phyloP scores from a whole-genome alignment of 2,888 invertebrate genomes.

The Chrysolina americana region DNA sequence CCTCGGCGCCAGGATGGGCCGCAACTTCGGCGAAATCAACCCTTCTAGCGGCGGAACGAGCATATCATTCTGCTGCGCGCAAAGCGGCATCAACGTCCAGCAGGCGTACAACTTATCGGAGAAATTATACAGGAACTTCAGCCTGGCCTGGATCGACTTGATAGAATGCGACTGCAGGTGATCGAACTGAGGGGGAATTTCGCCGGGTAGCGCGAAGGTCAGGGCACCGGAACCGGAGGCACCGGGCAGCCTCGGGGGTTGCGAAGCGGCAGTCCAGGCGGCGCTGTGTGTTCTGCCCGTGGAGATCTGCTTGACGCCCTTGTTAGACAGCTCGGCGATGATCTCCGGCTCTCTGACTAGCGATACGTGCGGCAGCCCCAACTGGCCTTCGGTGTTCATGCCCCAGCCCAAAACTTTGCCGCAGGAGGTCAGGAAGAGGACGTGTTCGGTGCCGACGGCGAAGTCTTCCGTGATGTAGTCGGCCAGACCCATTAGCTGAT shows the following conservation, averaged over 20 bases:
- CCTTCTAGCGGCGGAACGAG: slow-evolving; percentile 68
- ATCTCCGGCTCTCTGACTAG: slow-evolving; percentile 73
- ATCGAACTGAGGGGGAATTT: slow-evolving; percentile 74
- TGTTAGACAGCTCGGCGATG: slow-evolving; percentile 71
- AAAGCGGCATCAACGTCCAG: slow-evolving; percentile 73
- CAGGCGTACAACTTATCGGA: slow-evolving; percentile 76
- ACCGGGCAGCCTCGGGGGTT: slow-evolving; percentile 69
- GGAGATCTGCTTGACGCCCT: slow-evolving; percentile 74
- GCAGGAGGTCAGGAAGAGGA: slow-evolving; percentile 72
- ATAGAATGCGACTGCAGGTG: slow-evolving; percentile 71
- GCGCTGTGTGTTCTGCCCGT: slow-evolving; percentile 77
- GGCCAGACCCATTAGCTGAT: slow-evolving; percentile 70
- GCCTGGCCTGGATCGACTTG: slow-evolving; percentile 71
- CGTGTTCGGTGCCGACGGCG: slow-evolving; percentile 76
- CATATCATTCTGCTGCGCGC: slow-evolving; percentile 68
- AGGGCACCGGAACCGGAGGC: slow-evolving; percentile 63
- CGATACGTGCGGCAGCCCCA: slow-evolving; percentile 74
- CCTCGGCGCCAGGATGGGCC: slow-evolving; percentile 73
- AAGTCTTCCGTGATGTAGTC: slow-evolving; percentile 73
- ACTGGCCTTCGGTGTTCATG: slow-evolving; percentile 76
- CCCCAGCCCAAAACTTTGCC: slow-evolving; percentile 77
- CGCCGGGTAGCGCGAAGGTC: slow-evolving; percentile 71
- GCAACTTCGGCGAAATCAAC: slow-evolving; percentile 69
- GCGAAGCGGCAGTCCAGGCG: slow-evolving; percentile 75
- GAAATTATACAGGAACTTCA: slow-evolving; percentile 74